Percentiles rank a stretch among this genome's conserved stretches.
Conservation (phyloP, 2,888 invertebrate genomes). For the Steinernema scapterisci region DNA sequence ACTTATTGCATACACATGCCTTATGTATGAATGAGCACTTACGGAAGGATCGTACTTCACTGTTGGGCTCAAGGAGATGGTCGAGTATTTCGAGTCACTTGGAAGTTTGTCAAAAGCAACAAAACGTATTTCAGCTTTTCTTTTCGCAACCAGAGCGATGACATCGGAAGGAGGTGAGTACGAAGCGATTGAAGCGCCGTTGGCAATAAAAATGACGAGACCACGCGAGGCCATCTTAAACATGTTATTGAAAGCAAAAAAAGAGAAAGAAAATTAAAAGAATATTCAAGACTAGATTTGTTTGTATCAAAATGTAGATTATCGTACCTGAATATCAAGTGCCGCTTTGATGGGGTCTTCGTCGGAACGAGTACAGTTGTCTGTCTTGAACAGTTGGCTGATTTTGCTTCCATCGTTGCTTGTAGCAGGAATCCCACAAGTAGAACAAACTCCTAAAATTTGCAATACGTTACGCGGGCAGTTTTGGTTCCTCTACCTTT, state of each 20-base stretch:
- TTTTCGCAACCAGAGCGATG: not conserved
- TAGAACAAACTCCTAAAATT: not conserved
- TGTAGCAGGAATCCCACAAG: not conserved
- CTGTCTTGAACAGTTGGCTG: not conserved
- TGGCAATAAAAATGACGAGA: not conserved
- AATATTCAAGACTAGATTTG: too few relatives aligned
- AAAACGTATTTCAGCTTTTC: not conserved
- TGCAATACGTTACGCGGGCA: too few relatives aligned
- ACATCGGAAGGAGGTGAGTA: not conserved
- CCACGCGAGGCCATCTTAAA: not conserved
- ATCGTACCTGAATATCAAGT: not conserved
- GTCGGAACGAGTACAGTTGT: not conserved
- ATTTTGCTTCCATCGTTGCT: not conserved
- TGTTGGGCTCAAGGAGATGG: not conserved
- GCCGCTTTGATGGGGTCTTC: conserved; percentile 6
- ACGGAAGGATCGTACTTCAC: not conserved
- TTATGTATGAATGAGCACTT: not conserved
- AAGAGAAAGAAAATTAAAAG: too few relatives aligned
- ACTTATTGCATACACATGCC: too few relatives aligned
- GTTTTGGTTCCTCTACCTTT: not conserved
- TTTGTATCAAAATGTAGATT: too few relatives aligned
- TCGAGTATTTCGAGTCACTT: not conserved
- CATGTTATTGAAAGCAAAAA: not conserved
- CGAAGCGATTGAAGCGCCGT: not conserved
- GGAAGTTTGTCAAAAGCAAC: not conserved